Percentiles rank a stretch among this genome's conserved stretches.
These are phyloP conservation scores for Gastrophryne carolinensis DNA, from an alignment of 2,797 vertebrate genomes.

Conservation along the genomic window DNA sequence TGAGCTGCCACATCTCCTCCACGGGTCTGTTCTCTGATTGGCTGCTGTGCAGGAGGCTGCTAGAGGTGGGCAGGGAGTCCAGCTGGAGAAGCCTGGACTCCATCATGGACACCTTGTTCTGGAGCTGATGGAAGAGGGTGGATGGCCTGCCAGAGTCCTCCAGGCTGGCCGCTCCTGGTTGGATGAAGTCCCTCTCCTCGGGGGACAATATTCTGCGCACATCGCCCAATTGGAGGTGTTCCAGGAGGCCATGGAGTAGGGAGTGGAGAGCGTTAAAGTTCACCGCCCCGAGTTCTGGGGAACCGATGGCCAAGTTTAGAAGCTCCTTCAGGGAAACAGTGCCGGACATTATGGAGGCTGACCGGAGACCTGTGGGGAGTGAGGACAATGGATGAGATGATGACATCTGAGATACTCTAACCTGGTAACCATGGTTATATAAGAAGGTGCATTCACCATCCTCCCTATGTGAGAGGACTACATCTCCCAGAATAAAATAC, in stretches of 20 bases:
- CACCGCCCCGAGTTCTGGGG: slow-evolving; percentile 50
- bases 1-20: slow-evolving; percentile 54
- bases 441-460: too few species aligned
- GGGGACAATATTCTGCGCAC: slow-evolving; percentile 18
- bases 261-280: slow-evolving; percentile 60
- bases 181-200: slow-evolving; percentile 47
- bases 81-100: slow-evolving; percentile 34
- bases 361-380: too few species aligned
- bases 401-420: too few species aligned
- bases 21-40: background rate
- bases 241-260: slow-evolving; percentile 58
- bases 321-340: slow-evolving; percentile 53
- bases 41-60: slow-evolving; percentile 50
- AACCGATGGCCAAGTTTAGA: slow-evolving; percentile 54
- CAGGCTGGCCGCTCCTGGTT: background rate
- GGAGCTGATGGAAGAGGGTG: slow-evolving; percentile 58
- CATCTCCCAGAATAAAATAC: too few species aligned
- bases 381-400: background rate
- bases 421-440: too few species aligned
- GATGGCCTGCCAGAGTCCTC: background rate
- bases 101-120: slow-evolving; percentile 50
- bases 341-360: slow-evolving; percentile 32
- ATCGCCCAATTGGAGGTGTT: slow-evolving; percentile 54
- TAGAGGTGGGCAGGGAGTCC: background rate
- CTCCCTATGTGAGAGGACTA: too few species aligned